Evolutionary conservation across 1,140 invertebrate genomes (phyloP).

Genomic region (Lepidostoma basale): DNA sequence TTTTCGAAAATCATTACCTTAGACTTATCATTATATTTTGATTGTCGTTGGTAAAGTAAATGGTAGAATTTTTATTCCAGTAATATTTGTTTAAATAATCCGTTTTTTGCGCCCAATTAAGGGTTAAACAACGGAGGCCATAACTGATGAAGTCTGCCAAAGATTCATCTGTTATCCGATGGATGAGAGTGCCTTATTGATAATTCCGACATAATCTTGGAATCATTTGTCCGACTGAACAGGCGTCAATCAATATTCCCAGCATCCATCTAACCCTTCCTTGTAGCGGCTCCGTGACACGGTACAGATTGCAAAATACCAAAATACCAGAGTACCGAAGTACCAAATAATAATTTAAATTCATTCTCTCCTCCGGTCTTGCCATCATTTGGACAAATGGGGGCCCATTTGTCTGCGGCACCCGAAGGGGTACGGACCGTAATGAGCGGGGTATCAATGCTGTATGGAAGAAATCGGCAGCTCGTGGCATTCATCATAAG

Average conservation of each 20-base stretch:
- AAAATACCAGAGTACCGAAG: constrained; percentile 44
- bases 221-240: neutral
- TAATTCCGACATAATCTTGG: neutral
- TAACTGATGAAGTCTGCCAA: no score
- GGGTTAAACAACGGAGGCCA: no score
- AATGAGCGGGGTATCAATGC: constrained; percentile 45
- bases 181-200: neutral
- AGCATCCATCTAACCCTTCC: neutral
- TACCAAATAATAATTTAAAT: constrained; percentile 66
- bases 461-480: constrained; percentile 45
- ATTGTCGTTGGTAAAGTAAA: no score
- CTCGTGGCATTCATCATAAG: constrained; percentile 37
- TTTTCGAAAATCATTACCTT: no score
- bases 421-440: constrained; percentile 40
- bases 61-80: no score
- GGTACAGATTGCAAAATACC: constrained; percentile 44
- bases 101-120: no score
- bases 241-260: constrained; percentile 7
- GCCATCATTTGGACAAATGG: constrained; percentile 65
- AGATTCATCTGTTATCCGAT: no score
- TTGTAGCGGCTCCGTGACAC: neutral
- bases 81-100: no score
- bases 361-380: constrained; percentile 63
- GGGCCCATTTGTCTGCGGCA: constrained; percentile 58
- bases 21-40: no score